Base-by-base conservation (phyloP, 2,888 invertebrate species). In the Agrotis segetum region DNA sequence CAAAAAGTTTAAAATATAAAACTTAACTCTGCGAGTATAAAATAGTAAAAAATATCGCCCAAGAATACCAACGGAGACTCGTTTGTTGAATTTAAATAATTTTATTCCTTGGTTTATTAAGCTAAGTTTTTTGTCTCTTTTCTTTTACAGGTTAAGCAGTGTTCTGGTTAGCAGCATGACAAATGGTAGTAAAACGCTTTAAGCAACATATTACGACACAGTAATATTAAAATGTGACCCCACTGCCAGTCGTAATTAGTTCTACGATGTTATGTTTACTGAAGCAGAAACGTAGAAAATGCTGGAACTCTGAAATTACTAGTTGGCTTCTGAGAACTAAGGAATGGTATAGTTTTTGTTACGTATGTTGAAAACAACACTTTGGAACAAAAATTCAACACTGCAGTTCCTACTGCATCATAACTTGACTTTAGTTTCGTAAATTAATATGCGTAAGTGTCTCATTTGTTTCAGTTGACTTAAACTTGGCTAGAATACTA, bases 71-170 rank as follows among this genome's bases (percentile, higher is more conserved):
- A 71, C 55, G 44, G 71, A 77, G 71, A 67, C 79, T 81, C 81
- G 77, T 81, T 81, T 71, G 67, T 67, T 77, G 71, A 77, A 79
- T 79, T 81, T 81, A 79, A 79, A 79, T 79, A 77, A 79, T 79
- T 79, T 79, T 79, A 79, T 71, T 77, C 77, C 11, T 71, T 81
- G 53, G 77, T 81, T 77, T 77, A 81, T 77, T 67, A 81, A 62
- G 65, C 47, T 49, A 68, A 50, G 50, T 40, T 60, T 21, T 60
- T 78, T 61, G 40, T 19, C 13, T 50, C 13, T 17, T 58, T 59
- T 71, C 40, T 49, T 77, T 67, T 55, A n/a, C 47, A 40, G 67
- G 64, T 55, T 67, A 71, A 67, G 58, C 61, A 67, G 46, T 60
- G 19, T 52, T 70, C n/a, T 13, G 17, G 44, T 49, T 58, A 59